Conservation (phyloP, 2,113 vertebrate species). For the Tangachromis dhanisi region DNA sequence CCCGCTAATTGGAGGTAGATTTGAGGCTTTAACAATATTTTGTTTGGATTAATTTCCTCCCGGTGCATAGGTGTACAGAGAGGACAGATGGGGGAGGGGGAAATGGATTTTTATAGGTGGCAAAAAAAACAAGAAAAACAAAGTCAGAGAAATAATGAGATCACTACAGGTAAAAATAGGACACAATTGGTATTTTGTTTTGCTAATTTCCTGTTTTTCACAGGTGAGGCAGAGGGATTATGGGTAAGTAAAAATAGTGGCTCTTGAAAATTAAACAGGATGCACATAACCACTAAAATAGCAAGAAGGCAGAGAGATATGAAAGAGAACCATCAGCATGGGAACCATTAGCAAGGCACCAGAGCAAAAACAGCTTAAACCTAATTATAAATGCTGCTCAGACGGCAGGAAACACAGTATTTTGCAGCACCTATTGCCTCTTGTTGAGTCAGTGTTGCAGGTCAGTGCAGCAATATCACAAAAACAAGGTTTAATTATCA, state of each 20-base stretch:
- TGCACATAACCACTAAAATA: conserved; percentile 14
- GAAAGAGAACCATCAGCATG: not conserved
- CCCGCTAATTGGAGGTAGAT: conserved; percentile 47
- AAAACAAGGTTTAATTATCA: conserved; percentile 4
- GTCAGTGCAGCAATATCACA: not conserved
- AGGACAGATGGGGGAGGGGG: not conserved
- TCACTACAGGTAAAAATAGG: conserved; percentile 22
- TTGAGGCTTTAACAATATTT: conserved; percentile 50
- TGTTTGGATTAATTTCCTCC: conserved; percentile 51
- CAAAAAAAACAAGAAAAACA: not conserved
- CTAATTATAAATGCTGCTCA: not conserved
- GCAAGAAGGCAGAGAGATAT: not conserved
- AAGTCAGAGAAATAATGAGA: not conserved
- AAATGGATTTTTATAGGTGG: not conserved
- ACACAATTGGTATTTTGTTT: not conserved
- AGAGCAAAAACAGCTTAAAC: not conserved
- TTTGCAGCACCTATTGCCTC: not conserved
- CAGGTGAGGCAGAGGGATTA: not conserved
- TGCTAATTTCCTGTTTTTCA: conserved; percentile 15
- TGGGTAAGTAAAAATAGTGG: not conserved
- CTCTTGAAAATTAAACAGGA: not conserved
- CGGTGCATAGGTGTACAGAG: conserved; percentile 28
- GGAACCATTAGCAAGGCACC: not conserved
- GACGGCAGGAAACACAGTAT: not conserved
- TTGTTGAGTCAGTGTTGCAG: not conserved